Evolutionary conservation across 2,888 invertebrate genomes (phyloP).

Genomic region (Frankliniella intonsa): DNA sequence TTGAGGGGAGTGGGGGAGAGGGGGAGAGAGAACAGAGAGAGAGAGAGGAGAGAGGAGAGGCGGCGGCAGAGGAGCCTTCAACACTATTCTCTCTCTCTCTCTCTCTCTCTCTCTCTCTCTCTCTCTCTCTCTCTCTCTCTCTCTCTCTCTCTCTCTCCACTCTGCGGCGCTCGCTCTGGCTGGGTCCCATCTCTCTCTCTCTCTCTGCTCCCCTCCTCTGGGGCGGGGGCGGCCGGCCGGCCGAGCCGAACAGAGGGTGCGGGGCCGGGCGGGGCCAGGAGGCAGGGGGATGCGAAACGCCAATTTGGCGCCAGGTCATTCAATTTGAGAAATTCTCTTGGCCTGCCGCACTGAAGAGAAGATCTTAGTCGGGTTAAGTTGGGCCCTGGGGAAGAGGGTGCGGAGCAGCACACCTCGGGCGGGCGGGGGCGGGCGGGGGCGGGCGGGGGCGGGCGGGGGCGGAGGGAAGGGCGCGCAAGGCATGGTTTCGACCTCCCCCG

Average conservation of each 20-base stretch:
- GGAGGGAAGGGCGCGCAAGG: too few species aligned
- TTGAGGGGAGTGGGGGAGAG: background rate
- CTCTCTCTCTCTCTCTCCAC: background rate
- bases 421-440: background rate
- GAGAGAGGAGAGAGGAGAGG: too few species aligned
- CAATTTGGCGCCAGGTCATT: slow-evolving; percentile 17
- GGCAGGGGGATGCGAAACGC: background rate
- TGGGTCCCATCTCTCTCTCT: background rate
- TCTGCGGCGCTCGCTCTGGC: background rate
- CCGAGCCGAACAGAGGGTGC: too few species aligned
- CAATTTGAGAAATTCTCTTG: slow-evolving; percentile 13
- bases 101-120: background rate
- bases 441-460: background rate
- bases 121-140: slow-evolving; percentile 1
- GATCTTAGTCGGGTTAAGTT: background rate
- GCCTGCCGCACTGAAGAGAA: background rate
- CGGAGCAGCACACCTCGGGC: background rate
- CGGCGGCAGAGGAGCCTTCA: background rate
- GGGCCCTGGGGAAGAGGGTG: background rate
- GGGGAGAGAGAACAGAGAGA: too few species aligned
- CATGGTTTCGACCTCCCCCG: too few species aligned
- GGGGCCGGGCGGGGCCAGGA: too few species aligned
- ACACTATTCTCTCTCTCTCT: background rate
- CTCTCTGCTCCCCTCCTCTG: background rate
- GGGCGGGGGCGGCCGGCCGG: too few species aligned